Evolutionary conservation across 2,113 vertebrate species (phyloP), one percentile per base, ranked within the genome.

Genomic region (Elachura formosa): DNA sequence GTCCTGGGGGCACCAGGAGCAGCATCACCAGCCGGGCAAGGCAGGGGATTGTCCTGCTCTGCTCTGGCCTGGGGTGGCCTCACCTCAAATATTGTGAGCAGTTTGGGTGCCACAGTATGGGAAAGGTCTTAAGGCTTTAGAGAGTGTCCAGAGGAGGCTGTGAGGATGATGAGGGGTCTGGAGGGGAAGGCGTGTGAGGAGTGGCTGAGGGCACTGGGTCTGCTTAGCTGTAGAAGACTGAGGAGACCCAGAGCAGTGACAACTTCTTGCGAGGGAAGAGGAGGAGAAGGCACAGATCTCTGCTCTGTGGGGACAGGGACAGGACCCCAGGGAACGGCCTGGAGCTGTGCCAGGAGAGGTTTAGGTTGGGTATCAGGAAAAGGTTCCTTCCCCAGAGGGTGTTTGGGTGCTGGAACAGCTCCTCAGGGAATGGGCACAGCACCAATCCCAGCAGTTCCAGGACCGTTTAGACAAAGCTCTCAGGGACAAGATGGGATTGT

Each of bases 361-460:
- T 61, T 43, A 16, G 10, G 4, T 1, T 29, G 45, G 31, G 5
- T 25, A 7, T 17, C 13, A 52, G 33, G 20, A 36, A 10, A 10
- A 43, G 21, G 10, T 43, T 62, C 21, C 17, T 9, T 17, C 2
- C 40, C 17, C 38, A 54, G 17, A 45, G 14, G 22, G 33, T 36
- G 56, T 3, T 1, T 72, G 67, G 46, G 33, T 14, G 8, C n/a
- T 64, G 68, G 48, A 38, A 55, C 23, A 55, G 19, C 11, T 38
- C 23, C 38, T 19, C 49, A 46, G 23, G 29, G 24, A n/a, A n/a
- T 10, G 14, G n/a, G 12, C 28, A 46, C 41, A 46, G 23, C 58
- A 46, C 10, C 48, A 38, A n/a, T 0, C 33, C 17, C 1, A 1
- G 16, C 2, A 3, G 12, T 2, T 38, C 26, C 7, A n/a, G 11